Percentiles rank a stretch among this genome's conserved stretches.
phyloP scores from a whole-genome alignment of 2,888 invertebrate species.

The Cephus nigrinus region DNA sequence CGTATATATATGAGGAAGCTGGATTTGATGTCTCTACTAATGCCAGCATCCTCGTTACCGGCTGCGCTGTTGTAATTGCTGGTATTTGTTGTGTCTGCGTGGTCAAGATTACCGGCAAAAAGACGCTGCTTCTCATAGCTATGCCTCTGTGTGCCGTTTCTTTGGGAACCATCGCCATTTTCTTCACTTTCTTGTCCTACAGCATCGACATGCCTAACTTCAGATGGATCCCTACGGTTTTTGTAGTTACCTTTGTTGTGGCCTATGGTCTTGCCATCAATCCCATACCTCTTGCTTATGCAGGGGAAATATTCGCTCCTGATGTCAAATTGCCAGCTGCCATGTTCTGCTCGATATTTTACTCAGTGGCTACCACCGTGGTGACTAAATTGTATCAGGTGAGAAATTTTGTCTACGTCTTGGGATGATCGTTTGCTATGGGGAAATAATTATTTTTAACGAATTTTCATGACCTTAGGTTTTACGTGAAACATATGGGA shows the following conservation, averaged over 20 bases:
- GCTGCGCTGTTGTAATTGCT: conserved; percentile 52
- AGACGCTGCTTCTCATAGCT: conserved; percentile 49
- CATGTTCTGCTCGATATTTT: conserved; percentile 56
- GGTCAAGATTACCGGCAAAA: conserved; percentile 55
- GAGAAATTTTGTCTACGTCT: conserved; percentile 9
- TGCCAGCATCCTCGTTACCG: conserved; percentile 51
- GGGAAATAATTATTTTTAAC: background rate
- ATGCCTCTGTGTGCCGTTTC: conserved; percentile 49
- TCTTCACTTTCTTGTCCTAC: conserved; percentile 46
- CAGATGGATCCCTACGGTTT: conserved; percentile 58
- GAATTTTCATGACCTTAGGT: conserved; percentile 36
- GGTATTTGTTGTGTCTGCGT: conserved; percentile 54
- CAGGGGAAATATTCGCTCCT: conserved; percentile 59
- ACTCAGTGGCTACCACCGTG: conserved; percentile 49
- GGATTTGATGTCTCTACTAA: conserved; percentile 54
- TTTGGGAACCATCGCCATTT: conserved; percentile 47
- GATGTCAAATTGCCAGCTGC: conserved; percentile 61
- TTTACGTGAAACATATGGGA: conserved; percentile 49
- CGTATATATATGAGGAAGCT: conserved; percentile 54
- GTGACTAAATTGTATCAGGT: conserved; percentile 62
- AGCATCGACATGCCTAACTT: conserved; percentile 45
- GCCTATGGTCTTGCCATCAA: conserved; percentile 59
- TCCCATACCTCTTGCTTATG: conserved; percentile 59
- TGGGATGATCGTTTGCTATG: background rate
- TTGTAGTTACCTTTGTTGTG: conserved; percentile 53